Percentiles rank a stretch among this genome's conserved stretches.
These are phyloP conservation scores for Aphidoletes aphidimyza DNA, from an alignment of 2,888 invertebrate genomes.

Conservation along the genomic window DNA sequence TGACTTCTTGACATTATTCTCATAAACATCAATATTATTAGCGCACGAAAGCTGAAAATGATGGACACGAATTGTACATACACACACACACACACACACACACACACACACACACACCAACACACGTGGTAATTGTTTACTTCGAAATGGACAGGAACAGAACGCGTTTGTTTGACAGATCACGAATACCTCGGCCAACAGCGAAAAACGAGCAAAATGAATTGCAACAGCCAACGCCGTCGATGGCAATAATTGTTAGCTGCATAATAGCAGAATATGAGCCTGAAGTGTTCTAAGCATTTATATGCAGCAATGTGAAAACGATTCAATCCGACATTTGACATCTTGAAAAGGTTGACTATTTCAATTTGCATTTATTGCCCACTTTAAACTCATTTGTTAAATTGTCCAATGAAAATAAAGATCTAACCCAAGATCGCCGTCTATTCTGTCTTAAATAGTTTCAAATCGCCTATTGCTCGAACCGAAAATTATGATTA, in stretches of 20 bases:
- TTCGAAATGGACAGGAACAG: neutral
- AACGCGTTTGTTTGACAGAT: conserved; percentile 37
- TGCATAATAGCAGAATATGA: neutral
- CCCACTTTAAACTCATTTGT: neutral
- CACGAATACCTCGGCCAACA: neutral
- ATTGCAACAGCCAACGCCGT: neutral
- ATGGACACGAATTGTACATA: conserved; percentile 32
- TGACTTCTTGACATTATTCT: conserved; percentile 47
- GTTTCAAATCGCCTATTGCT: too few relatives aligned
- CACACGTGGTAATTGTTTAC: neutral
- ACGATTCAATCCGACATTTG: conserved; percentile 3
- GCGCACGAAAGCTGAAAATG: neutral
- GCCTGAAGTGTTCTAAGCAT: conserved; percentile 26
- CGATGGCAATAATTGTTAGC: neutral
- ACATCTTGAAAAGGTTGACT: conserved; percentile 29
- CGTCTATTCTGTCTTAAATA: too few relatives aligned
- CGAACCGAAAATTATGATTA: too few relatives aligned
- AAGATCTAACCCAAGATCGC: neutral
- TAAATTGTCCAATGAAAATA: neutral
- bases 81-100: too few relatives aligned
- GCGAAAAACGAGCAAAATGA: neutral
- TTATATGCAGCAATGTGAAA: neutral
- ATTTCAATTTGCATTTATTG: conserved; percentile 35
- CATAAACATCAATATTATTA: conserved; percentile 35
- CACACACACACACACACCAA: too few relatives aligned